A percentile compares a stretch with the other conserved stretches of the same genome.
Evolutionary conservation across 30 jellyfish, hydroid and myxozoan genomes (phyloP).

Genomic region (Nemopilema nomurai): DNA sequence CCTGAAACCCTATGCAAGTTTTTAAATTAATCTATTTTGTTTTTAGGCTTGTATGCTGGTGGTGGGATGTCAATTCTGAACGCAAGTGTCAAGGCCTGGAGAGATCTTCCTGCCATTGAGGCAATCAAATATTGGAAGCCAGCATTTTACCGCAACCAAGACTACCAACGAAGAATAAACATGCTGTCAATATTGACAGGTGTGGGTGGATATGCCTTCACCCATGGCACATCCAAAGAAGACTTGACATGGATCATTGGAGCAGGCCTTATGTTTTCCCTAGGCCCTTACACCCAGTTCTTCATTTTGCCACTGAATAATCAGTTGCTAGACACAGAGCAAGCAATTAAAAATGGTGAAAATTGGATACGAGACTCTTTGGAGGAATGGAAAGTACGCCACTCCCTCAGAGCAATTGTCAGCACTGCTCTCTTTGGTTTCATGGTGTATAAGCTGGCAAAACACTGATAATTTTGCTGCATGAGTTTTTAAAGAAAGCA

Average conservation of each 20-base stretch:
- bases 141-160: slow-evolving; percentile 15
- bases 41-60: slow-evolving; percentile 18
- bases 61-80: slow-evolving; percentile 23
- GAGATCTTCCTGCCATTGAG: slow-evolving; percentile 13
- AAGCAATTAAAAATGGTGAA: slow-evolving; percentile 7
- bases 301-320: slow-evolving; percentile 31
- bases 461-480: neutral
- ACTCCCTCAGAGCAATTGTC: neutral
- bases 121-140: slow-evolving; percentile 40
- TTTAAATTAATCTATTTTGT: neutral
- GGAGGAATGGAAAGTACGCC: neutral
- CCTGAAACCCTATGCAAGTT: too few species aligned
- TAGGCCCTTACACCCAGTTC: slow-evolving; percentile 20
- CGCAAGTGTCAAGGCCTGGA: slow-evolving; percentile 25
- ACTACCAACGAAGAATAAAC: slow-evolving; percentile 5
- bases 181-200: slow-evolving; percentile 5
- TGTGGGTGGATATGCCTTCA: slow-evolving; percentile 29
- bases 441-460: neutral
- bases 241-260: slow-evolving; percentile 20
- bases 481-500: neutral
- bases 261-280: slow-evolving; percentile 14
- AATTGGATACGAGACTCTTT: neutral
- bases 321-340: slow-evolving; percentile 37
- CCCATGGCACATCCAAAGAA: slow-evolving; percentile 4
- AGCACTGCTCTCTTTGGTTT: slow-evolving; percentile 2